Base-by-base conservation (phyloP, 1,140 invertebrate genomes). In the Notospermus geniculatus region DNA sequence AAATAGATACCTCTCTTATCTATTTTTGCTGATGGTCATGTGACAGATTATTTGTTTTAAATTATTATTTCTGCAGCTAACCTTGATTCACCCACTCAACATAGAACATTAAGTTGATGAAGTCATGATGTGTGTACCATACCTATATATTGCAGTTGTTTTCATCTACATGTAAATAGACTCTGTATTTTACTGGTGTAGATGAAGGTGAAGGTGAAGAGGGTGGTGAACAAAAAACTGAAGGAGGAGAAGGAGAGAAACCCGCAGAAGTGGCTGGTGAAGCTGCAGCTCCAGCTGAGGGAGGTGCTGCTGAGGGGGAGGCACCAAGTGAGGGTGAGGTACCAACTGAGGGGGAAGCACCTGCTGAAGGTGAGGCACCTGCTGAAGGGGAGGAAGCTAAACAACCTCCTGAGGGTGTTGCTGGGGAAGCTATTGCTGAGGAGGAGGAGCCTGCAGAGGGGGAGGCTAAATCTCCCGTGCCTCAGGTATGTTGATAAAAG, bases 401-500 rank as follows among this genome's bases (percentile, higher is more conserved):
- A 25, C 36, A 7, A 25, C 19, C 2, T 25, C 36, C n/a, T 45
- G 57, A 28, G 25, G 32, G 9, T 17, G 39, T 22, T 23, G 25
- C 23, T 4, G 30, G 22, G 19, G 17, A 59, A 4, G 27, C n/a
- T 4, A 28, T 41, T 22, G n/a, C 39, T 25, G 57, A 59, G 39
- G 36, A 11, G 50, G 59, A 58, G 50, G 62, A 63, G 29, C 53
- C 58, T 62, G 54, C 36, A 56, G 30, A 64, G 30, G 63, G 67
- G 22, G 65, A 39, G 23, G 57, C 57, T 11, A 62, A 62, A 29
- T 67, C 69, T 56, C 73, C 65, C 4, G 43, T 74, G 32, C 72
- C 72, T 23, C 70, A 74, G 64, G 72, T 73, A 60, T 39, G 54
- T 25, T 43, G 23, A 60, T n/a, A n/a, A 53, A 13, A 22, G 50